Base-by-base conservation (phyloP, 2,113 vertebrate species). In the Arizona elegans region DNA sequence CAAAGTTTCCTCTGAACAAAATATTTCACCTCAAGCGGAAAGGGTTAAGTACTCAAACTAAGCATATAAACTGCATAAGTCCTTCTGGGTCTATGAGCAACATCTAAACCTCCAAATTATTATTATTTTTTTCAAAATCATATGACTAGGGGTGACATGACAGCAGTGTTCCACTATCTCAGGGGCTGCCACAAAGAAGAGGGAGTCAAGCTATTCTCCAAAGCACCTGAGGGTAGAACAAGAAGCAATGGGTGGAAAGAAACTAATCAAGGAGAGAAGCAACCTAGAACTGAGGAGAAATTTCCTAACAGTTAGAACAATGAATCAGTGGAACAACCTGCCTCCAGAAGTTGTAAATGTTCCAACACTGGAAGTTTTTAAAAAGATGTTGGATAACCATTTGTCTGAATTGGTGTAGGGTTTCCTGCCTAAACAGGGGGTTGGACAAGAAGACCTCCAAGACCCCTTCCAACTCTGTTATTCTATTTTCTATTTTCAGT, bases 1-100 rank as follows among this genome's bases (percentile, higher is more conserved):
- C 96, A 94, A 95, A 97, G 97, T 97, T 97, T 97, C 96, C 97
- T 97, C 97, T 96, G 94, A 54, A 94, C 10, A 95, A 95, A 91
- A 96, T 95, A 93, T 58, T 0, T 93, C 94, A 89, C 8, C 0
- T 95, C 94, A 96, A 91, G 96, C 94, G 96, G 97, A 96, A 97
- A 96, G 97, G 94, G 96, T 96, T 90, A 93, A 97, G 96, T 96
- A 95, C 87, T 7, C n/a, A 96, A 95, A 96, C 88, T 88, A 93
- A 94, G 96, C 33, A 89, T 92, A 96, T 17, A 91, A 91, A 96
- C 94, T 95, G 95, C 95, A 94, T 94, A 86, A 92, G 24, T 50
- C 52, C 29, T 65, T 85, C 11, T 1, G 12, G 4, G 54, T 12
- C 50, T 21, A 3, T 38, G 23, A 70, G 91, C 12, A 1, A 7